Conservation (phyloP, 2,113 vertebrate genomes). For the Typhlomys cinereus region DNA sequence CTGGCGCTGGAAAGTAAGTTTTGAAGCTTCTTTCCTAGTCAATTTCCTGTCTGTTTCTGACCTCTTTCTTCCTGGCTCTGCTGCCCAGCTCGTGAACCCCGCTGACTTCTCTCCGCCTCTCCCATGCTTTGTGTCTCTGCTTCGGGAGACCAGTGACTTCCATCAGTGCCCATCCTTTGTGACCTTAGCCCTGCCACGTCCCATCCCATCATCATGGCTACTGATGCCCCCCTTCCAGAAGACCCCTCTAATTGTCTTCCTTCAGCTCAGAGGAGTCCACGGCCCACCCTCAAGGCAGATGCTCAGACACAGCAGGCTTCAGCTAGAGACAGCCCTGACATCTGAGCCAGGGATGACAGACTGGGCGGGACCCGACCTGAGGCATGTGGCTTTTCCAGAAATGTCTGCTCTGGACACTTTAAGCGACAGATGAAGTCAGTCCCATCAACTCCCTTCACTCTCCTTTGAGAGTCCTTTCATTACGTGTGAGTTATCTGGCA, state of each 20-base stretch:
- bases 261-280: not conserved
- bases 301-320: not conserved
- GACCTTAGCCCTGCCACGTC: not conserved
- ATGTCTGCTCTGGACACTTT: not conserved
- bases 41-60: not conserved
- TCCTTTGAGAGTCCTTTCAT: not conserved
- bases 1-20: too few species aligned
- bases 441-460: conserved; percentile 3
- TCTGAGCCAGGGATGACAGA: accelerated
- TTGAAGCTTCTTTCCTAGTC: not conserved
- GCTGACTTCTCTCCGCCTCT: not conserved
- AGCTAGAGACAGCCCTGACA: not conserved
- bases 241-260: not conserved
- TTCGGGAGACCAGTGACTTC: not conserved
- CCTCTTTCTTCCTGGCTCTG: not conserved
- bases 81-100: not conserved
- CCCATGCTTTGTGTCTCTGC: not conserved
- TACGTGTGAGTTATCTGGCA: not conserved
- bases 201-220: accelerated
- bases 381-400: conserved; percentile 60
- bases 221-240: not conserved
- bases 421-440: not conserved
- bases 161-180: not conserved
- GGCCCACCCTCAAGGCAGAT: not conserved
- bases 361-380: not conserved